phyloP scores from a whole-genome alignment of 2,113 vertebrate genomes.

The Pteronura brasiliensis region DNA sequence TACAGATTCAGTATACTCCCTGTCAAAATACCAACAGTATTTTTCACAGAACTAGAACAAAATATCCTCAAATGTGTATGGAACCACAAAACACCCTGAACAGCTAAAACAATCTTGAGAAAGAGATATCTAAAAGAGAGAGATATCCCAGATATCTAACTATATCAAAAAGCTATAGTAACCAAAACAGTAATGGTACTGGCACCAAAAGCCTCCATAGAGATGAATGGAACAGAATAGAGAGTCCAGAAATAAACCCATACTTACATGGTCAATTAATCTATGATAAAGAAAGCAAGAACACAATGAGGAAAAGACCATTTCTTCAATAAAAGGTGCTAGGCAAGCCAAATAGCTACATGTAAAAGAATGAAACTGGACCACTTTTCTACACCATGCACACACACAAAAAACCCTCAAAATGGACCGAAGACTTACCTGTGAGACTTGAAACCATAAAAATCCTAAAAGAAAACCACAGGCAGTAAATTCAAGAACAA shows the following conservation, averaged over 20 bases:
- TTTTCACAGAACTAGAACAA: not conserved
- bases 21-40: not conserved
- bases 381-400: not conserved
- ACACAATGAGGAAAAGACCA: not conserved
- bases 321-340: not conserved
- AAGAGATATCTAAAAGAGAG: not conserved
- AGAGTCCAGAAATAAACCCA: not conserved
- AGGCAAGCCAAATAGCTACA: not conserved
- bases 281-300: not conserved
- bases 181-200: not conserved
- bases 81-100: not conserved
- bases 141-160: not conserved
- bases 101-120: not conserved
- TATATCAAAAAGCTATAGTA: not conserved
- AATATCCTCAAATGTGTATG: not conserved
- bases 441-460: not conserved
- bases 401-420: not conserved
- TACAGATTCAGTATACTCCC: not conserved
- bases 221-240: not conserved
- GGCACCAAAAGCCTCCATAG: not conserved
- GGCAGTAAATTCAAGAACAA: not conserved
- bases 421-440: not conserved
- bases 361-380: not conserved
- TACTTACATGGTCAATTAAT: not conserved
- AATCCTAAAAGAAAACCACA: not conserved